Evolutionary conservation across 1,140 invertebrate species (phyloP), one percentile per base, ranked within the genome.

Genomic region (Phymastichus coffea): DNA sequence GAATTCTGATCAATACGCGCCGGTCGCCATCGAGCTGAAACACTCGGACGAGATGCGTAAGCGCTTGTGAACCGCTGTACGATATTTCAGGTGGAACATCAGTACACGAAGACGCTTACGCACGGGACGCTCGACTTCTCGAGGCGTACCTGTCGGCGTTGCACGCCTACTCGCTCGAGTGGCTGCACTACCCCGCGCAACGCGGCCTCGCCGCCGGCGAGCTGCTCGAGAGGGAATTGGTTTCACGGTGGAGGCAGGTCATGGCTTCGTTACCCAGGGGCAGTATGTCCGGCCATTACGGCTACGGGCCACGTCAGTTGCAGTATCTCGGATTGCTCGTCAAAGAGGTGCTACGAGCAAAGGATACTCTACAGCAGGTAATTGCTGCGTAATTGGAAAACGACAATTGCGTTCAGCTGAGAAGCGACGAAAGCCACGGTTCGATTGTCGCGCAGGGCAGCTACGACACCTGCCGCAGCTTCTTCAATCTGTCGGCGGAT

Each of bases 241-340:
- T 74, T 8, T 19, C 33, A 2, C 65, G 67, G 25, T 74, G 72
- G 72, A 52, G 66, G 17, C 61, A 63, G 14, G 65, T 73, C 8
- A 57, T 73, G 54, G 51, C 66, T n/a, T 65, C 67, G 3, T 44
- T 72, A 30, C 71, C 70, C 0, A 53, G 69, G 20, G 69, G 69
- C 12, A 69, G 61, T 2, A 62, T 66, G 59, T 57, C 49, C 14
- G 62, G 47, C 14, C 48, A 69, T 43, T n/a, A 28, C 25, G 70
- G 80, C 41, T 81, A 80, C 38, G 79, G 72, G 15, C 19, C 53
- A 4, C 69, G 75, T 10, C 81, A 82, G 64, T 60, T 82, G 43
- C 77, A 79, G 47, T 82, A 81, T 65, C 69, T 82, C 4, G 73
- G 72, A 17, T 54, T 80, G 43, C 59, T 75, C 15, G 12, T 72